These are phyloP conservation scores for Drosophila subquinaria DNA, from an alignment of 2,888 invertebrate genomes.

Conservation along the genomic window DNA sequence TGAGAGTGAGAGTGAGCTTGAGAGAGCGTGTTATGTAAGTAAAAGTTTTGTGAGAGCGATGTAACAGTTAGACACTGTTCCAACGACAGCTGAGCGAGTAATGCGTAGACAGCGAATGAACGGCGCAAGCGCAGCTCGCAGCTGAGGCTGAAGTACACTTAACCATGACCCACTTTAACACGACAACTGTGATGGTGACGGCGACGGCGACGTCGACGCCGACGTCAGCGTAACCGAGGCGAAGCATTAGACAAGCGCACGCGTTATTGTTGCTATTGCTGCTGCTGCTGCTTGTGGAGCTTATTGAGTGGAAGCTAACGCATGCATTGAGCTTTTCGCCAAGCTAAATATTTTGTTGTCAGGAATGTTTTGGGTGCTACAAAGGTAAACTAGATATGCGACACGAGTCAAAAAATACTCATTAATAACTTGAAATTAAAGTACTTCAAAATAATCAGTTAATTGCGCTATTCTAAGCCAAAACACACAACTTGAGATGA, in stretches of 20 bases:
- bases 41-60: conserved; percentile 16
- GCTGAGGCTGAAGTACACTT: conserved; percentile 70
- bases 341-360: conserved; percentile 13
- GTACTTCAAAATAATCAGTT: conserved; percentile 21
- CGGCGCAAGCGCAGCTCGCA: conserved; percentile 56
- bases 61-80: conserved; percentile 30
- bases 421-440: conserved; percentile 3
- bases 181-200: conserved; percentile 26
- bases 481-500: conserved; percentile 41
- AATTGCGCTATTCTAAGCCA: conserved; percentile 25
- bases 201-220: conserved; percentile 35
- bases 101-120: conserved; percentile 52
- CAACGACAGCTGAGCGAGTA: conserved; percentile 39
- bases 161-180: conserved; percentile 74
- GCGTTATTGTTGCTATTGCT: conserved; percentile 38
- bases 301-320: conserved; percentile 33
- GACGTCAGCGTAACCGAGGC: conserved; percentile 45
- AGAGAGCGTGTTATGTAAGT: conserved; percentile 11
- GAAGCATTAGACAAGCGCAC: conserved; percentile 36
- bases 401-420: conserved; percentile 15
- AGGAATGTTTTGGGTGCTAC: conserved; percentile 16
- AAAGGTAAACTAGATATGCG: conserved; percentile 4
- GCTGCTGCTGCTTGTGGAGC: conserved; percentile 18
- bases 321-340: conserved; percentile 32
- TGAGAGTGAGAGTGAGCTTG: background rate